Base-by-base conservation (phyloP, 2,888 invertebrate species). In the Orthosia gracilis region DNA sequence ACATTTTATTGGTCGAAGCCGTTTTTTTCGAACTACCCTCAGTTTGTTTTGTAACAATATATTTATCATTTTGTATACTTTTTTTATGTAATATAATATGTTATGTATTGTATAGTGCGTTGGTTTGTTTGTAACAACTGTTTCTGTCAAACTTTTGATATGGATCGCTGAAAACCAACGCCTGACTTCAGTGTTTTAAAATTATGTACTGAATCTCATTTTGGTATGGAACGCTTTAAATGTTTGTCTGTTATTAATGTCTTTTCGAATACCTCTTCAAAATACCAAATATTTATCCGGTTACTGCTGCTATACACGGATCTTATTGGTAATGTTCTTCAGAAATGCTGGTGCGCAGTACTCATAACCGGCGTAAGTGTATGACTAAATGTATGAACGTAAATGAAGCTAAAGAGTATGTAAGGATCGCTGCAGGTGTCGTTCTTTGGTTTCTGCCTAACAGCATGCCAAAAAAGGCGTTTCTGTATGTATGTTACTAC, bases 61-160 rank as follows among this genome's bases (percentile, higher is more conserved):
- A 74, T 85, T 84, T 85, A 85, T 85, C 83, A 84, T 86, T 82
- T 86, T 85, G 83, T 86, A 83, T 78, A 84, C 83, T 84, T 85
- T 74, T 83, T 80, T 84, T 78, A 68, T 85, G 86, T 86, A 85
- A 79, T 62, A 84, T 85, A 84, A 84, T 85, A 84, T 82, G 82
- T 81, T 85, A 79, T 76, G 63, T 85, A 77, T 76, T 81, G 13
- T 69, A 7, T 79, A 83, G 62, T 52, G 80, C 66, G 80, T 72
- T 50, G 58, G 70, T 64, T 69, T n/a, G 15, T 45, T 45, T 57
- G 1, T 15, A 50, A 67, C 65, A 77, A 18, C 59, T 9, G 18
- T 50, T 55, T 26, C 61, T 61, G 13, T 63, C 18, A 15, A 40
- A 11, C 23, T 18, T 13, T 57, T 40, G 40, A 21, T 17, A 62